phyloP scores from a whole-genome alignment of 2,888 invertebrate species.

The Ypsolopha scabrella region DNA sequence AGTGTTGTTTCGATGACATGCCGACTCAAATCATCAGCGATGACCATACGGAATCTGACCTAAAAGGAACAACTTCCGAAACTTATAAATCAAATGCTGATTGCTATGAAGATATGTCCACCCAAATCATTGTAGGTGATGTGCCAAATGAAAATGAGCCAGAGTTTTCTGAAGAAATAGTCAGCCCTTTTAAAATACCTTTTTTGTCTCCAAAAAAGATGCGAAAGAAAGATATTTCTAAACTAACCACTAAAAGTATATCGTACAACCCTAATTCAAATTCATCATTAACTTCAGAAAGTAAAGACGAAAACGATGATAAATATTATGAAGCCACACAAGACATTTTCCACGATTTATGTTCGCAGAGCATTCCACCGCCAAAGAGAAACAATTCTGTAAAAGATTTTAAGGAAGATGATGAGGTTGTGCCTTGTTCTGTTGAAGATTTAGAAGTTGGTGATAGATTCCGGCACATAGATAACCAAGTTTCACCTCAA shows the following conservation, averaged over 20 bases:
- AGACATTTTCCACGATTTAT: conserved; percentile 45
- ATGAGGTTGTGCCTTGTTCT: conserved; percentile 24
- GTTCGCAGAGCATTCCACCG: conserved; percentile 27
- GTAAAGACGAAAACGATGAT: conserved; percentile 15
- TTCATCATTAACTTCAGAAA: conserved; percentile 1
- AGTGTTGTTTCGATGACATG: conserved; percentile 25
- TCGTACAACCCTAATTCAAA: conserved; percentile 10
- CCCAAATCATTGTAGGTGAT: conserved; percentile 30
- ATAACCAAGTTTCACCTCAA: conserved; percentile 16
- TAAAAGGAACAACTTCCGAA: background rate
- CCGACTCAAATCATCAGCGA: conserved; percentile 31
- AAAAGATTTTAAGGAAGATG: conserved; percentile 8
- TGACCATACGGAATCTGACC: conserved; percentile 4
- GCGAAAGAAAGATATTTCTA: conserved; percentile 27
- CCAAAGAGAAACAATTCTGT: conserved; percentile 4
- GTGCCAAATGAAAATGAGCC: conserved; percentile 9
- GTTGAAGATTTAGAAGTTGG: conserved; percentile 21
- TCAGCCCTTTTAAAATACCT: conserved; percentile 47
- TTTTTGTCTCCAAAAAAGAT: conserved; percentile 27
- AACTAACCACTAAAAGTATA: conserved; percentile 9
- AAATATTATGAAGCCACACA: conserved; percentile 50
- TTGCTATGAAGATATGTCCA: conserved; percentile 29
- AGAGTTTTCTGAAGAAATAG: conserved; percentile 17
- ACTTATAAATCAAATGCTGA: conserved; percentile 9
- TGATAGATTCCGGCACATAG: conserved; percentile 16